Percentiles rank a stretch among this genome's conserved stretches.
These are phyloP conservation scores for Augochlora pura DNA, from an alignment of 1,140 invertebrate genomes.

Conservation along the genomic window DNA sequence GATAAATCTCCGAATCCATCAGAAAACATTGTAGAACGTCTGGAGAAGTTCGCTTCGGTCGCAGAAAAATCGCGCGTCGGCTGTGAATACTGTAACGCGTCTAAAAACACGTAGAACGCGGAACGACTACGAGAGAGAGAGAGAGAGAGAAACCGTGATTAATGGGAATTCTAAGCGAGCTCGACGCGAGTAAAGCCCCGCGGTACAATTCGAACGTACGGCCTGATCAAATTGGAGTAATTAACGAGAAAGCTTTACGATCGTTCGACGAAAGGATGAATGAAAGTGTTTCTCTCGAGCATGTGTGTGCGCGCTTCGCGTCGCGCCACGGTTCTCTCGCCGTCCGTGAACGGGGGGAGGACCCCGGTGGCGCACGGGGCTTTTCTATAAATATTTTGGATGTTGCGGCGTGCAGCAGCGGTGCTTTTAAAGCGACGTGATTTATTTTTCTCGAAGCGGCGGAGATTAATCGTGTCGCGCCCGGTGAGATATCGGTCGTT, in stretches of 20 bases:
- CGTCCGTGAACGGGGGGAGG: not conserved
- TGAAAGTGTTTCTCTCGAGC: not conserved
- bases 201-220: not conserved
- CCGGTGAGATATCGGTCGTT: conserved; percentile 10
- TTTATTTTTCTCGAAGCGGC: conserved; percentile 31
- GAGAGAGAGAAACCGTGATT: too few relatives aligned
- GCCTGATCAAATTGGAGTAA: not conserved
- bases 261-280: conserved; percentile 29
- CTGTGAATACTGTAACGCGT: too few relatives aligned
- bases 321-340: not conserved
- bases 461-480: conserved; percentile 25
- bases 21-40: too few relatives aligned
- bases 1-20: too few relatives aligned
- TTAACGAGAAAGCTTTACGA: conserved; percentile 36
- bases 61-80: too few relatives aligned
- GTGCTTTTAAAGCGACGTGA: conserved; percentile 15
- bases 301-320: too few relatives aligned
- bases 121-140: too few relatives aligned
- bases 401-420: not conserved
- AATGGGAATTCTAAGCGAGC: too few relatives aligned
- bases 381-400: conserved; percentile 41
- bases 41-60: too few relatives aligned
- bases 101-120: too few relatives aligned
- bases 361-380: not conserved
- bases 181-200: not conserved